Conservation (phyloP, 2,797 vertebrate species). For the Gymnodraco acuticeps region DNA sequence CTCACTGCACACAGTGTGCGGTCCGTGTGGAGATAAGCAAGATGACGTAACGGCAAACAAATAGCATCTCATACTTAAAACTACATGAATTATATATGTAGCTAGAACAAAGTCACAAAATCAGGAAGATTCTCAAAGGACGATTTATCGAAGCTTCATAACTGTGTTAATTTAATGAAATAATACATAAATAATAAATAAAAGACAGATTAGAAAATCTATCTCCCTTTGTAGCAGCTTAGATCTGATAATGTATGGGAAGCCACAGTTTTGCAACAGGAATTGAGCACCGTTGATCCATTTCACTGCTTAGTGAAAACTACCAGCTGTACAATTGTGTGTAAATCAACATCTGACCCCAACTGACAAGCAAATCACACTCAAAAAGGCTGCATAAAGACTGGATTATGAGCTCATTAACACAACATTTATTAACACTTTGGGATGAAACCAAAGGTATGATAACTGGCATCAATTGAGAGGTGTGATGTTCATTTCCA, state of each 20-base stretch:
- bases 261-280: conserved; percentile 27
- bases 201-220: conserved; percentile 8
- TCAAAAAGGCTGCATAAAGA: conserved; percentile 21
- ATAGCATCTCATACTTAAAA: conserved; percentile 41
- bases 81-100: conserved; percentile 25
- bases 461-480: conserved; percentile 57
- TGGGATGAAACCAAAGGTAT: conserved; percentile 58
- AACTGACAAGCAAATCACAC: conserved; percentile 16
- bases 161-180: background rate
- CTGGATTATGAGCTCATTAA: conserved; percentile 67
- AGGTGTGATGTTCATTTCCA: conserved; percentile 74
- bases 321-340: conserved; percentile 24
- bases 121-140: conserved; percentile 10
- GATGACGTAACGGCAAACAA: conserved; percentile 51
- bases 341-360: conserved; percentile 40
- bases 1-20: conserved; percentile 65
- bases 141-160: background rate
- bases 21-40: conserved; percentile 70
- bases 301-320: conserved; percentile 30
- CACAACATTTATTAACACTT: conserved; percentile 67
- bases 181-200: background rate
- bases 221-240: background rate
- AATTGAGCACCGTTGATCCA: conserved; percentile 32
- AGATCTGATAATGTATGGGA: background rate
- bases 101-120: conserved; percentile 29